phyloP scores from a whole-genome alignment of 1,140 invertebrate species.

The Tetramorium alpestre region DNA sequence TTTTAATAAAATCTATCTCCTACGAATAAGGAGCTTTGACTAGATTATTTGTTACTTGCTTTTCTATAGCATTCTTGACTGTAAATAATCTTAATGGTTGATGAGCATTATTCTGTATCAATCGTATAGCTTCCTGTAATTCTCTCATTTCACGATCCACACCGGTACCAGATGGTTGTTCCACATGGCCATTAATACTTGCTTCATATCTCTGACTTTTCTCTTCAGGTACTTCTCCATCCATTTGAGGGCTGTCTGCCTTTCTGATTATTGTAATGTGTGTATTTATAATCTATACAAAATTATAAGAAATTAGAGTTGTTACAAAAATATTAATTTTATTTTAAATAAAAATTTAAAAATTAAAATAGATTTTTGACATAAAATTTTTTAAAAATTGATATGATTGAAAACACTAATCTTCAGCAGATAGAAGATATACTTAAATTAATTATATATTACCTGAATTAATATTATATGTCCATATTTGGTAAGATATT shows the following conservation, averaged over 20 bases:
- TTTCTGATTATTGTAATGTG: slow-evolving; percentile 83
- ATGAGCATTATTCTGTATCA: slow-evolving; percentile 86
- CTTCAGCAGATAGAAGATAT: neutral
- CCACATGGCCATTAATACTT: slow-evolving; percentile 86
- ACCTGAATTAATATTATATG: slow-evolving; percentile 90
- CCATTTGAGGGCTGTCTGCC: slow-evolving; percentile 74
- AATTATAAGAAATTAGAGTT: slow-evolving; percentile 30
- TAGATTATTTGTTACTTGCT: slow-evolving; percentile 81
- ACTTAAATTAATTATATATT: slow-evolving; percentile 81
- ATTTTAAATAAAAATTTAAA: neutral
- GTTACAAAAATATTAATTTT: neutral
- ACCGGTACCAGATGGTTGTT: slow-evolving; percentile 85
- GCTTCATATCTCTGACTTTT: slow-evolving; percentile 71
- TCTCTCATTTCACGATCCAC: slow-evolving; percentile 88
- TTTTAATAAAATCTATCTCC: too few relatives aligned
- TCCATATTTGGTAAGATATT: slow-evolving; percentile 88
- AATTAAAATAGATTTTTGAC: neutral
- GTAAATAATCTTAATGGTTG: slow-evolving; percentile 88
- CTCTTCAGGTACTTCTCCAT: slow-evolving; percentile 78
- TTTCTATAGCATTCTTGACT: slow-evolving; percentile 87
- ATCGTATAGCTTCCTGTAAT: slow-evolving; percentile 87
- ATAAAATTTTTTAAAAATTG: neutral
- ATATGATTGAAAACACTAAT: neutral
- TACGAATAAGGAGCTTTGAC: too few relatives aligned
- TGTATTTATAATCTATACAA: slow-evolving; percentile 82